phyloP scores from a whole-genome alignment of 1,140 invertebrate genomes.

The Sitodiplosis mosellana region DNA sequence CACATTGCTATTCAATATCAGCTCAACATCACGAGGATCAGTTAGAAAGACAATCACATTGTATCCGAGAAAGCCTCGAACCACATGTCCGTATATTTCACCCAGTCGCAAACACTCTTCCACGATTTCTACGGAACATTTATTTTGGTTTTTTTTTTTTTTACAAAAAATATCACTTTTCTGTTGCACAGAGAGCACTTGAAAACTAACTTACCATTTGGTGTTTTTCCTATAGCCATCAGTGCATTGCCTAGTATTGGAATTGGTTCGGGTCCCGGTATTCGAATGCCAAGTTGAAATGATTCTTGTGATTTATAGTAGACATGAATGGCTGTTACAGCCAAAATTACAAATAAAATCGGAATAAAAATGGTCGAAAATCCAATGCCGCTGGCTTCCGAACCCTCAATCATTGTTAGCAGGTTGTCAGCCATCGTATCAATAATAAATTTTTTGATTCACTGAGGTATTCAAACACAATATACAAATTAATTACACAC shows the following conservation, averaged over 20 bases:
- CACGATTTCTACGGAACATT: slow-evolving; percentile 28
- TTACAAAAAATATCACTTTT: not conserved
- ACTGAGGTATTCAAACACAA: no score
- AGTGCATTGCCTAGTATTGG: slow-evolving; percentile 41
- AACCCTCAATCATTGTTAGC: not conserved
- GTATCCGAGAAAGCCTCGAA: slow-evolving; percentile 41
- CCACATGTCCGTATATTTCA: slow-evolving; percentile 33
- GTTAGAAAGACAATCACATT: slow-evolving; percentile 41
- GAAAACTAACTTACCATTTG: slow-evolving; percentile 23
- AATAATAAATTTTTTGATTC: no score
- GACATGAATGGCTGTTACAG: not conserved
- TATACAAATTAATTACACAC: no score
- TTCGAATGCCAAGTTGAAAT: slow-evolving; percentile 25
- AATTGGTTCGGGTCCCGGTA: slow-evolving; percentile 29
- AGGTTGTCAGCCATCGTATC: not conserved
- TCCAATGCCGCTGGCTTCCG: not conserved
- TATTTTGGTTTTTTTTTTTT: not conserved
- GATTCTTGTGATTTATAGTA: not conserved
- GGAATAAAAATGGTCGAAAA: not conserved
- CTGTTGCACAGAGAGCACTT: not conserved
- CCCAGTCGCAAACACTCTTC: slow-evolving; percentile 22
- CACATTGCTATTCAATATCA: slow-evolving; percentile 45
- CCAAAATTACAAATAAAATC: not conserved
- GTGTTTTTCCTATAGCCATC: slow-evolving; percentile 28
- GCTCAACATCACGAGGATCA: slow-evolving; percentile 47